Base-by-base conservation (phyloP, 2,888 invertebrate species). In the Drosophila barbarae region DNA sequence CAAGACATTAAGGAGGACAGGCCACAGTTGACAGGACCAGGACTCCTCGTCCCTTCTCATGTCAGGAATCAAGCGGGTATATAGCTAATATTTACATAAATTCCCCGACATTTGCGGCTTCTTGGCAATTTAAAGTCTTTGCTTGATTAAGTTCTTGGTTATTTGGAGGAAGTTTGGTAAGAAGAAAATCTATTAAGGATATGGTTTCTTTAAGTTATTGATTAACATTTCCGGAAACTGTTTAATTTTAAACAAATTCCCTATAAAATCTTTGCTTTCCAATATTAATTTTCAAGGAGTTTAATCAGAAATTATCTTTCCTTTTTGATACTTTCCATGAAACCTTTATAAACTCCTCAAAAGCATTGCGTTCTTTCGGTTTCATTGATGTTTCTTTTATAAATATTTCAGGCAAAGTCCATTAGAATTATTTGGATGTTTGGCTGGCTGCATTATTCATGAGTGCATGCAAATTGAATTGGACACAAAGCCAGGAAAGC, bases 401-500 rank as follows among this genome's bases (percentile, higher is more conserved):
- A 65, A 63, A 81, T 79, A 59, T 73, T 81, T 70, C 32, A 85
- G 61, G n/a, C 36, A 23, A 36, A 63, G 49, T 74, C 75, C 80
- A 84, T 81, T 81, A 77, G 80, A 80, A 71, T 61, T 76, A 73
- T 71, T 65, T 68, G 68, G 47, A 38, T 61, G 49, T 53, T 61
- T 50, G 70, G 47, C 78, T 52, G 69, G 65, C 53, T 86, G 78
- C 78, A 86, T 86, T 85, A 85, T 86, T 86, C 81, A 87, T 87
- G 81, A 80, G 67, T 86, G 81, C 79, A 86, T 87, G 87, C 86
- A 87, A 87, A 86, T 86, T 86, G 87, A 87, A 86, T 87, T 81
- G 81, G 77, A 72, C 74, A 79, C 78, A 81, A 46, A 47, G 32
- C 46, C 46, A 21, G 32, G 30, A 41, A 41, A 26, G 41, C 23